Conservation (phyloP, 1,140 invertebrate species). For the Drosophila ficusphila region DNA sequence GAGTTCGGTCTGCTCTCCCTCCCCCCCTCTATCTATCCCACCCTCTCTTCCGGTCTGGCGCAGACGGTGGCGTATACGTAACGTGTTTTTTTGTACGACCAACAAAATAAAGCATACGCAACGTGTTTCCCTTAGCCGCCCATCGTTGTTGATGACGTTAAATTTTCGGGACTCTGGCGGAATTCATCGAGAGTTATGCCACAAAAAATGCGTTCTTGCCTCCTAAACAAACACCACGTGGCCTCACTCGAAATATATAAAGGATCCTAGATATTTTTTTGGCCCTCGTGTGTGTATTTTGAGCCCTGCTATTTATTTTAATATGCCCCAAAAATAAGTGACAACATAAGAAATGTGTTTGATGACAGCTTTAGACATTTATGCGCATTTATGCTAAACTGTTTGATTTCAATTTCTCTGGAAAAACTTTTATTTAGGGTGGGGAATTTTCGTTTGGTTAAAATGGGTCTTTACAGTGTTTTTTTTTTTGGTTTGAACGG, state of each 20-base stretch:
- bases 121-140: constrained; percentile 34
- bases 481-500: no score
- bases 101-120: constrained; percentile 72
- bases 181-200: constrained; percentile 66
- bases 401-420: constrained; percentile 61
- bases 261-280: constrained; percentile 23
- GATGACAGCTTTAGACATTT: constrained; percentile 78
- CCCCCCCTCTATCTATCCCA: neutral
- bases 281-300: constrained; percentile 18
- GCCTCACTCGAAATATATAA: constrained; percentile 25
- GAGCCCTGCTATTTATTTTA: constrained; percentile 63
- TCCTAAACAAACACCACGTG: constrained; percentile 68
- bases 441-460: neutral
- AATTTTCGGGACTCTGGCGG: constrained; percentile 17
- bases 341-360: constrained; percentile 70
- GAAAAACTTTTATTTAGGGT: neutral
- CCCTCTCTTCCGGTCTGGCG: constrained; percentile 14
- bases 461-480: constrained; percentile 6
- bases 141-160: constrained; percentile 39
- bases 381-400: constrained; percentile 79
- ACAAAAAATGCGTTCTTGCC: constrained; percentile 50
- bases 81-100: constrained; percentile 32
- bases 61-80: constrained; percentile 68
- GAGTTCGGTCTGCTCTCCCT: neutral
- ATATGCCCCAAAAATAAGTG: constrained; percentile 45